phyloP scores from a whole-genome alignment of 2,888 invertebrate genomes.

The Geotrupes spiniger region DNA sequence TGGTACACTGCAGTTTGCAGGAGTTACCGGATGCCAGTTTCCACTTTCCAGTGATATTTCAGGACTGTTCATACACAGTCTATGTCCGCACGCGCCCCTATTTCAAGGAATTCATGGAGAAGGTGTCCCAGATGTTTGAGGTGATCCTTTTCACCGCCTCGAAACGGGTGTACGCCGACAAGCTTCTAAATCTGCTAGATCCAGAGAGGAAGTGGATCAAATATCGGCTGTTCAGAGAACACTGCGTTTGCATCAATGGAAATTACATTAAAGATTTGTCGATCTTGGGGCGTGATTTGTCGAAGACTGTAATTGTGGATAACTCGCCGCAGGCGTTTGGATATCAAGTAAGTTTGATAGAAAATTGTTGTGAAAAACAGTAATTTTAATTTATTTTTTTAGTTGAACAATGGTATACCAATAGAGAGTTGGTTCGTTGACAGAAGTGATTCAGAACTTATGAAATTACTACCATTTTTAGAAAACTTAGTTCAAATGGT shows the following conservation, averaged over 20 bases:
- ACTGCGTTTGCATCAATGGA: slow-evolving; percentile 92
- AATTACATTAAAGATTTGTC: slow-evolving; percentile 95
- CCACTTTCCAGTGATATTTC: slow-evolving; percentile 89
- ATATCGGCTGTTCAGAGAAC: slow-evolving; percentile 90
- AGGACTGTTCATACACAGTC: slow-evolving; percentile 84
- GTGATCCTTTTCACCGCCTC: slow-evolving; percentile 95
- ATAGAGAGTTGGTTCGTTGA: slow-evolving; percentile 98
- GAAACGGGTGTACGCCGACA: slow-evolving; percentile 92
- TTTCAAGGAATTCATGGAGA: slow-evolving; percentile 88
- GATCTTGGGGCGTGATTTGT: slow-evolving; percentile 87
- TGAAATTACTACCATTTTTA: slow-evolving; percentile 88
- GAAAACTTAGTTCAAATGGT: slow-evolving; percentile 81
- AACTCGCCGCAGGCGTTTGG: slow-evolving; percentile 94
- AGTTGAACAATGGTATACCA: slow-evolving; percentile 94
- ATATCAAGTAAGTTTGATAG: slow-evolving; percentile 62
- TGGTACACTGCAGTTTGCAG: slow-evolving; percentile 92
- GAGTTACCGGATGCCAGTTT: slow-evolving; percentile 90
- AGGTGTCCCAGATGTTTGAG: slow-evolving; percentile 80
- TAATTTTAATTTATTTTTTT: slow-evolving; percentile 35
- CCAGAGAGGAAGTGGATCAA: slow-evolving; percentile 86
- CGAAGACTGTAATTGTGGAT: slow-evolving; percentile 83
- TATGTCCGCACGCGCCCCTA: slow-evolving; percentile 86
- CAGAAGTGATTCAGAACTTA: slow-evolving; percentile 81
- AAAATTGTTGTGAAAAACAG: neutral
- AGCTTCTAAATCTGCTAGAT: slow-evolving; percentile 87